Evolutionary conservation across 1,140 invertebrate genomes (phyloP).

Genomic region (Heliconius eleuchia): DNA sequence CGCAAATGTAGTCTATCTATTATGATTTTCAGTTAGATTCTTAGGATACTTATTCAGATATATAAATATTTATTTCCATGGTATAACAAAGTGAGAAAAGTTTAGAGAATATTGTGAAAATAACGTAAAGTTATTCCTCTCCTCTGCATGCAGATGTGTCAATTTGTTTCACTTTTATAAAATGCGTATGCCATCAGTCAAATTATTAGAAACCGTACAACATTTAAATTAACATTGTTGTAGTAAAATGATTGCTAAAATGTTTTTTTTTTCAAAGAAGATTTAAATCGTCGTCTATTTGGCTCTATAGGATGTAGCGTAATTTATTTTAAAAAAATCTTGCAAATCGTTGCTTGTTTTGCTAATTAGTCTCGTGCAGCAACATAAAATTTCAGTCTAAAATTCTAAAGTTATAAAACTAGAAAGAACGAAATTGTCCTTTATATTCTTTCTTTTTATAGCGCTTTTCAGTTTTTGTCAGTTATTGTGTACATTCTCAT

Average conservation of each 20-base stretch:
- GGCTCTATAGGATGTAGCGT: neutral
- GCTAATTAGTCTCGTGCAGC: slow-evolving; percentile 3
- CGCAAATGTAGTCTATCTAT: no score
- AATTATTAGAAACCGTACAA: no score
- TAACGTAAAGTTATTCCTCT: no score
- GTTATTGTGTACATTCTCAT: neutral
- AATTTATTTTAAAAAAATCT: neutral
- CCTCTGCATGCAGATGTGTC: no score
- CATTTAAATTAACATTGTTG: no score
- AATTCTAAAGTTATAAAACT: slow-evolving; percentile 4
- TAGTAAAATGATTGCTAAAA: neutral
- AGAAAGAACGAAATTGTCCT: neutral
- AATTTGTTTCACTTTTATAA: no score
- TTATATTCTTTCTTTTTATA: slow-evolving; percentile 6
- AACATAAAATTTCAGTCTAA: slow-evolving; percentile 3
- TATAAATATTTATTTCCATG: no score
- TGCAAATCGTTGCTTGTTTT: neutral
- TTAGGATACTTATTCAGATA: no score
- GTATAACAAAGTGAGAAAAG: no score
- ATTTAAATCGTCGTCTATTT: neutral
- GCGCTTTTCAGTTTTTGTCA: neutral
- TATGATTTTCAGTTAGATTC: no score
- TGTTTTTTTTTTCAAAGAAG: neutral
- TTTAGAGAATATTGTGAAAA: no score
- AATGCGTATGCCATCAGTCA: no score